phyloP scores from a whole-genome alignment of 2,888 invertebrate genomes.

The Deilephila elpenor region DNA sequence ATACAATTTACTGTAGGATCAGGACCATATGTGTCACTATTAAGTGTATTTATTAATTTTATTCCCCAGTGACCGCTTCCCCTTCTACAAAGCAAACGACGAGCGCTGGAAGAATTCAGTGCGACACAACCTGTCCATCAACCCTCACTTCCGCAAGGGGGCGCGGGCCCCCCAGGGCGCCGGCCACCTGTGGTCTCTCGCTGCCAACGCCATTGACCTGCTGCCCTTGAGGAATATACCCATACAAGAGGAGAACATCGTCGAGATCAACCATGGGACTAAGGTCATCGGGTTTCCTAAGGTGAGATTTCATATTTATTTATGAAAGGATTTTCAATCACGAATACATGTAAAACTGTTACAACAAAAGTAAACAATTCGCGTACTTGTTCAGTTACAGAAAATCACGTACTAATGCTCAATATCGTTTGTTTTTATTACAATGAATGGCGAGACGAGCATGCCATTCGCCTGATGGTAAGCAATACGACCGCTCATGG shows the following conservation, averaged over 20 bases:
- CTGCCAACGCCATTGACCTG: slow-evolving; percentile 83
- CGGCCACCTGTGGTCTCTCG: slow-evolving; percentile 95
- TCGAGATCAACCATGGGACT: slow-evolving; percentile 42
- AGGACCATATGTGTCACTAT: too few relatives aligned
- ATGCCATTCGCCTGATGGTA: too few relatives aligned
- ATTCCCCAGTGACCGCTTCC: slow-evolving; percentile 90
- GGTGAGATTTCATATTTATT: slow-evolving; percentile 46
- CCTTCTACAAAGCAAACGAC: slow-evolving; percentile 94
- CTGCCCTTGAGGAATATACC: slow-evolving; percentile 65
- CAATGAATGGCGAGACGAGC: too few relatives aligned
- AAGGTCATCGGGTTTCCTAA: slow-evolving; percentile 73
- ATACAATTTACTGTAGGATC: too few relatives aligned
- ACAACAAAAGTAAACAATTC: too few relatives aligned
- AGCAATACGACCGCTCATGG: too few relatives aligned
- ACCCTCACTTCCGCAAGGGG: slow-evolving; percentile 95
- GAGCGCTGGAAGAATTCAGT: slow-evolving; percentile 97
- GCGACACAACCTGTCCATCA: slow-evolving; percentile 95
- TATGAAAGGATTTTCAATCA: neutral
- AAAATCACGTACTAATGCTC: too few relatives aligned
- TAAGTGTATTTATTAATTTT: neutral
- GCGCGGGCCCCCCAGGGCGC: slow-evolving; percentile 94
- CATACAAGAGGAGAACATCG: slow-evolving; percentile 56
- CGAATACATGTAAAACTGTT: too few relatives aligned
- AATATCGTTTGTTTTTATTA: too few relatives aligned
- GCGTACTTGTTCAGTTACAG: too few relatives aligned